Evolutionary conservation across 2,888 invertebrate species (phyloP), one percentile per base, ranked within the genome.

Genomic region (Tinea semifulvella): DNA sequence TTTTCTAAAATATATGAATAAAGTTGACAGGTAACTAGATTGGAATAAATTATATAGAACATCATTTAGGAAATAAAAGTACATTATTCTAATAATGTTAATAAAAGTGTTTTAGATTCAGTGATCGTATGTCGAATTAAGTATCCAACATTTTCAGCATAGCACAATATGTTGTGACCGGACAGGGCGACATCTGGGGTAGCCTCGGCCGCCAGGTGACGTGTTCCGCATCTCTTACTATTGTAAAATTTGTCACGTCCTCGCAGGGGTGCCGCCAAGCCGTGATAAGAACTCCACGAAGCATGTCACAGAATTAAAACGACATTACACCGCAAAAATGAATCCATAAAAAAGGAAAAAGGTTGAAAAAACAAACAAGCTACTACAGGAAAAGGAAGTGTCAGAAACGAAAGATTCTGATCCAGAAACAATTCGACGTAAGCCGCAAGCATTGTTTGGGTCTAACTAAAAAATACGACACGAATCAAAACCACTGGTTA

Each of bases 221-320:
- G 63, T 63, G 67, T 54, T 55, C 52, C 48, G 68, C 56, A 68
- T 66, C 53, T 49, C 47, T 50, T 51, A 53, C 48, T 47, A 28
- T 44, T 27, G 36, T 44, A 47, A 71, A 65, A 62, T 59, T 50
- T 53, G 64, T 72, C 73, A 70, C 73, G 70, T 70, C 60, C 46
- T 51, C 35, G 22, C 35, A 17, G 14, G 40, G 40, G 40, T 22
- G 20, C 22, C 11, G n/a, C 40, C 13, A 48, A 47, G 46, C 50
- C 45, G 49, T 54, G 60, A 58, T 59, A 63, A 60, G 59, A 19
- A 46, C 22, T 42, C 11, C 46, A 42, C 18, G 14, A 27, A 45
- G 27, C 39, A 22, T 39, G 44, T 36, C 13, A 16, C 36, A 38
- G 36, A 44, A 35, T 26, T 36, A 36, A 22, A 44, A 38, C 14